A percentile compares a stretch with the other conserved stretches of the same genome.
Evolutionary conservation across 2,888 invertebrate genomes (phyloP).

Genomic region (Hermaeophaga mercurialis): DNA sequence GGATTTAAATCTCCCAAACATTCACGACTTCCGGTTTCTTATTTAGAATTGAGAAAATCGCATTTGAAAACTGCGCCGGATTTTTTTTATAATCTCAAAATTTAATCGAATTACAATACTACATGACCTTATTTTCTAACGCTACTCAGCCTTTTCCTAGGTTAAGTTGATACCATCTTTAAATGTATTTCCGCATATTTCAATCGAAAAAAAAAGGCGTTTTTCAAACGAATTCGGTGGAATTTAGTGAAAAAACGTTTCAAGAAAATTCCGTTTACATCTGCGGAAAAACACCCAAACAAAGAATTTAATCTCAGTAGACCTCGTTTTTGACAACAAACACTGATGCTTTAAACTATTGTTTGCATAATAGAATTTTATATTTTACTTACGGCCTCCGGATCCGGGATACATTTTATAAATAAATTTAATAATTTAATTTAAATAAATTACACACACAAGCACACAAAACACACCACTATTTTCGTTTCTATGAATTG

Average conservation of each 20-base stretch:
- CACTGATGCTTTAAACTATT: slow-evolving; percentile 26
- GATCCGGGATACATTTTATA: slow-evolving; percentile 55
- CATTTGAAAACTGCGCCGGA: neutral
- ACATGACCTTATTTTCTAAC: slow-evolving; percentile 45
- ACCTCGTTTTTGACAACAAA: slow-evolving; percentile 37
- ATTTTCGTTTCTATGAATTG: slow-evolving; percentile 48
- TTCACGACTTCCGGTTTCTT: slow-evolving; percentile 6
- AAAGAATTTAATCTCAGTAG: slow-evolving; percentile 33
- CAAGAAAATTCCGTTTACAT: slow-evolving; percentile 16
- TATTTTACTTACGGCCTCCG: slow-evolving; percentile 55
- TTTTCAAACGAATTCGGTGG: too few species aligned
- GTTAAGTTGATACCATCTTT: slow-evolving; percentile 24
- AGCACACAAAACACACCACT: slow-evolving; percentile 56
- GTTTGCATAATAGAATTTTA: slow-evolving; percentile 8
- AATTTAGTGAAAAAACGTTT: too few species aligned
- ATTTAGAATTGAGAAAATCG: neutral
- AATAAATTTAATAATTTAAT: slow-evolving; percentile 36
- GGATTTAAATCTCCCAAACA: slow-evolving; percentile 13
- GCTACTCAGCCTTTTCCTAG: slow-evolving; percentile 32
- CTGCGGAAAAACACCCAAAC: slow-evolving; percentile 32
- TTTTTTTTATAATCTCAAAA: slow-evolving; percentile 6
- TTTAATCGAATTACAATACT: slow-evolving; percentile 35
- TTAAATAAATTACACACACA: slow-evolving; percentile 52
- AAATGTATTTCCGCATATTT: slow-evolving; percentile 9
- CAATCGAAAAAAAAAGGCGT: neutral